Conservation (phyloP, 2,113 vertebrate genomes). For the Podiceps cristatus region DNA sequence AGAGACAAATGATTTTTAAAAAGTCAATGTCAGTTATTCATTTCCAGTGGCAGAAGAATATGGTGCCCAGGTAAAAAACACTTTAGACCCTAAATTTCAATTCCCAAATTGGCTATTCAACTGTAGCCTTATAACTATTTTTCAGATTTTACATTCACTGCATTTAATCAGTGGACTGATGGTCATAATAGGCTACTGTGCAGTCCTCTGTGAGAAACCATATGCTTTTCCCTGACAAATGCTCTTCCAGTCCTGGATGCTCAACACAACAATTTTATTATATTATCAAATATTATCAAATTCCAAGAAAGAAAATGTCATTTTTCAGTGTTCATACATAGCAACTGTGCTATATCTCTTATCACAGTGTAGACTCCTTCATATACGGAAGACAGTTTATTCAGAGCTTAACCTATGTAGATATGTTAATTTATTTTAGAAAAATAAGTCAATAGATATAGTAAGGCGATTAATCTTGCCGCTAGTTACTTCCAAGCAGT, state of each 20-base stretch:
- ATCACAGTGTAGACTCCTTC: background rate
- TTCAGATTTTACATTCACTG: background rate
- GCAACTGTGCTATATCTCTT: background rate
- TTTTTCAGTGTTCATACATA: background rate
- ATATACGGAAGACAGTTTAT: background rate
- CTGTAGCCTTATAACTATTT: background rate
- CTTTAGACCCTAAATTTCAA: background rate
- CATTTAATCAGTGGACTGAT: background rate
- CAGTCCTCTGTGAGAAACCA: background rate
- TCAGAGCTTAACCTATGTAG: background rate
- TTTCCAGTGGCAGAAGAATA: background rate
- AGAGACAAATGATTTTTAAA: background rate
- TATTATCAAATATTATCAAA: background rate
- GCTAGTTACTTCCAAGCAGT: background rate
- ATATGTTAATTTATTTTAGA: background rate
- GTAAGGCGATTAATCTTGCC: background rate
- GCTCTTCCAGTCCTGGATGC: background rate
- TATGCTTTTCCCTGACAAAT: background rate
- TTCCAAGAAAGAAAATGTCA: background rate
- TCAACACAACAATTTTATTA: background rate
- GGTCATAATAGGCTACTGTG: background rate
- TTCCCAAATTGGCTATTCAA: background rate
- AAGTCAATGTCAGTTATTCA: background rate
- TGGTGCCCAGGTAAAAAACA: background rate
- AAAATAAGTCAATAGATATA: background rate